Conservation (phyloP, 92 coral and sea anemone species). For the Diadumene lineata region DNA sequence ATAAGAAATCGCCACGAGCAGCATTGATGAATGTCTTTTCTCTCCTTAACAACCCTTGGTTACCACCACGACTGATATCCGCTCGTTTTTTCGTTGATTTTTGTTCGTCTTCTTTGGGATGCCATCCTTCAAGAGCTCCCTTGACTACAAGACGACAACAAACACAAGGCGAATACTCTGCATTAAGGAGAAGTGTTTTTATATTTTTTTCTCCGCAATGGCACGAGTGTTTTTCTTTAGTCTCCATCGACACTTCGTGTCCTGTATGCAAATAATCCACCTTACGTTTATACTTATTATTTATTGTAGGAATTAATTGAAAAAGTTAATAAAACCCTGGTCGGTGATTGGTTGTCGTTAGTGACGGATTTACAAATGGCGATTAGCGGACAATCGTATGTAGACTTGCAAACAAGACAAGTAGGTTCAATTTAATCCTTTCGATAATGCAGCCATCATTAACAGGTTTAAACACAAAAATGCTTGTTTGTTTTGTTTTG, state of each 20-base stretch:
- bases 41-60: slow-evolving; percentile 76
- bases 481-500: background rate
- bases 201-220: slow-evolving; percentile 18
- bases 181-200: slow-evolving; percentile 38
- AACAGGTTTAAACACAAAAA: background rate
- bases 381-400: slow-evolving; percentile 6
- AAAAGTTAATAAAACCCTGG: slow-evolving; percentile 10
- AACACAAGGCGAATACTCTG: slow-evolving; percentile 54
- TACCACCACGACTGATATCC: slow-evolving; percentile 43
- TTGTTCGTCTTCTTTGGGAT: slow-evolving; percentile 36
- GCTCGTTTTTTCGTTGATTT: slow-evolving; percentile 35
- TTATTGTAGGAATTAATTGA: slow-evolving; percentile 1
- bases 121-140: slow-evolving; percentile 64
- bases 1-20: slow-evolving; percentile 64
- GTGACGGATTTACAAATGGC: slow-evolving; percentile 20
- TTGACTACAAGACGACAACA: slow-evolving; percentile 48
- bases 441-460: background rate
- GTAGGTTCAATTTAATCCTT: background rate
- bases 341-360: slow-evolving; percentile 10
- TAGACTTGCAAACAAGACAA: background rate
- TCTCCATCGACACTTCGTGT: background rate
- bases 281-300: background rate
- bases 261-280: slow-evolving; percentile 12
- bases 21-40: slow-evolving; percentile 44
- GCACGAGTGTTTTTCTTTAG: background rate